Evolutionary conservation across 2,888 invertebrate genomes (phyloP).

Genomic region (Zelleria hepariella): DNA sequence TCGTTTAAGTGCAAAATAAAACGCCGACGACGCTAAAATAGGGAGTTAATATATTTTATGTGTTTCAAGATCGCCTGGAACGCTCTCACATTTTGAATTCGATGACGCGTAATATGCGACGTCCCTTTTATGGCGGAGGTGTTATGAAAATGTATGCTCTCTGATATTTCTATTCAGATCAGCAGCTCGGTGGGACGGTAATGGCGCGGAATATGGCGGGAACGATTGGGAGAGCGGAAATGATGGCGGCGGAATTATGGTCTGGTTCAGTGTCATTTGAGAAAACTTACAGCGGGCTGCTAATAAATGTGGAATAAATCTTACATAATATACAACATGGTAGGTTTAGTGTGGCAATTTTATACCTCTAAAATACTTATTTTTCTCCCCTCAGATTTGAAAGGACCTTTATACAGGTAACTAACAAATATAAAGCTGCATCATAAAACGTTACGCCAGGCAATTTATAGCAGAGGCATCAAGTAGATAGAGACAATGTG

Average conservation of each 20-base stretch:
- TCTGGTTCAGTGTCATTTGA: not conserved
- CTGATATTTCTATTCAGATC: not conserved
- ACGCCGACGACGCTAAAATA: constrained; percentile 58
- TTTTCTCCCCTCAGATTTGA: no score
- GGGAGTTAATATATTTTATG: constrained; percentile 61
- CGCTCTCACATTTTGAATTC: constrained; percentile 3
- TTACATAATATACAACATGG: no score
- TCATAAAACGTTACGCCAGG: not conserved
- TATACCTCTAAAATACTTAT: no score
- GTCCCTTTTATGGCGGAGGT: not conserved
- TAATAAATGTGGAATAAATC: no score
- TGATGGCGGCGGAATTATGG: constrained; percentile 1
- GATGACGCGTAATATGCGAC: constrained; percentile 2
- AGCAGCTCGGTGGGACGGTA: not conserved
- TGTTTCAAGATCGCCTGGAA: constrained; percentile 25
- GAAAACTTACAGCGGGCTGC: no score
- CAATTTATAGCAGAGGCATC: not conserved
- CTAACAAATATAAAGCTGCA: not conserved
- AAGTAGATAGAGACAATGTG: not conserved
- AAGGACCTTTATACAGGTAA: no score
- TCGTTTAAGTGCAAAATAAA: constrained; percentile 55
- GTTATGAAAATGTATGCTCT: not conserved
- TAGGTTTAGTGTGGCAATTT: no score
- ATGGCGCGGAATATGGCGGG: not conserved
- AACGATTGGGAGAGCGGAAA: constrained; percentile 6